Base-by-base conservation (phyloP, 2,113 vertebrate genomes). In the Tichodroma muraria region DNA sequence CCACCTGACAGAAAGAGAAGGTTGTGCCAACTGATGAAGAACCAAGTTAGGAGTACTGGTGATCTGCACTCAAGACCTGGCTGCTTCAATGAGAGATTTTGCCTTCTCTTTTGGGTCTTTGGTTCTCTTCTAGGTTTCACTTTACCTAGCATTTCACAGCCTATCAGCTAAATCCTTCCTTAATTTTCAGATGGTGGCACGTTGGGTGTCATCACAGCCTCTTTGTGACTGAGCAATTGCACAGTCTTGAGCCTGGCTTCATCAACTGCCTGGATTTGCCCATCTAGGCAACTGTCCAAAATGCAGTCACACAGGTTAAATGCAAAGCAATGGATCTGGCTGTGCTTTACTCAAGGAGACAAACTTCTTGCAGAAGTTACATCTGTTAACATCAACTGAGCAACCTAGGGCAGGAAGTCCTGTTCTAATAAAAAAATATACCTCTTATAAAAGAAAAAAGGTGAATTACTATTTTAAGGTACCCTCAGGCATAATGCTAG, bases 311-410 rank as follows among this genome's bases (percentile, higher is more conserved):
- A 71, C 24, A 63, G 57, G 57, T 85, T 76, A 68, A 72, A 93
- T 11, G 33, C 27, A 84, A 81, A 90, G 53, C 69, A 77, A 52
- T 37, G 69, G 37, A 80, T 56, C 49, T 71, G 31, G 13, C 45
- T 61, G 37, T 1, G 3, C 19, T n/a, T 35, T 25, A 15, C 24
- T 83, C 0, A 0, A 8, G 37, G 31, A 73, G 60, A 50, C 52
- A 92, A 78, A 80, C 31, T 11, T 71, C 20, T 78, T 90, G 53
- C 25, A 78, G 78, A 92, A 84, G 38, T 33, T 71, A 23, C 22
- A 54, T 38, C 47, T 79, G 21, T 76, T 61, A 80, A 90, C 23
- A 85, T 60, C 30, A 28, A 3, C 5, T 56, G n/a, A 84, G 44
- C 52, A 54, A 75, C 63, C 45, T 50, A 80, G 19, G 21, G 22